These are phyloP conservation scores for Hippoglossus hippoglossus DNA, from an alignment of 2,797 vertebrate species.

Conservation along the genomic window DNA sequence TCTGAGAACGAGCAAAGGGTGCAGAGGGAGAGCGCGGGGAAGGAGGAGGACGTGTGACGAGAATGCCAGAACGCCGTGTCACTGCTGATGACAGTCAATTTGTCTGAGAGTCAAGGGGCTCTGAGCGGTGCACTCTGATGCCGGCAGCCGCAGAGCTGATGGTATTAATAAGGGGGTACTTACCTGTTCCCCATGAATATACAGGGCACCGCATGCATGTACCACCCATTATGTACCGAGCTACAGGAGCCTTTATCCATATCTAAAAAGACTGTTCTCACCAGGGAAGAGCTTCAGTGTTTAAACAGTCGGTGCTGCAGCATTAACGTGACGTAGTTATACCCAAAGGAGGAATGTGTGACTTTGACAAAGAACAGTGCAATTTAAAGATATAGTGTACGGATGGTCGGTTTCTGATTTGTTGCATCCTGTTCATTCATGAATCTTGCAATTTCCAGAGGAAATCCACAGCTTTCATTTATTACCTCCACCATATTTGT, in stretches of 20 bases:
- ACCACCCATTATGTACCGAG: slow-evolving; percentile 20
- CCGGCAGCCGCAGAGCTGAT: slow-evolving; percentile 45
- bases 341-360: no score
- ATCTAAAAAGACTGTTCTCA: neutral
- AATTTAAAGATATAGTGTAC: no score
- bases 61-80: slow-evolving; percentile 64
- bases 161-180: slow-evolving; percentile 40
- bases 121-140: slow-evolving; percentile 45
- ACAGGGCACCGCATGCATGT: slow-evolving; percentile 7
- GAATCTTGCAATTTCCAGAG: no score
- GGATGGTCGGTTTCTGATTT: no score
- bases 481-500: no score
- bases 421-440: no score
- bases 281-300: slow-evolving; percentile 9
- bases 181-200: slow-evolving; percentile 34
- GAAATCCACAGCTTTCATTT: no score
- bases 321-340: no score
- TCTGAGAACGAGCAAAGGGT: slow-evolving; percentile 50
- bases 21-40: slow-evolving; percentile 24
- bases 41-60: slow-evolving; percentile 47
- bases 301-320: neutral
- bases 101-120: slow-evolving; percentile 58
- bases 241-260: neutral
- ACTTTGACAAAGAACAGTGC: no score
- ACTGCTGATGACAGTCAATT: slow-evolving; percentile 71